Conservation (phyloP, 2,888 invertebrate species). For the Eupithecia tripunctaria region DNA sequence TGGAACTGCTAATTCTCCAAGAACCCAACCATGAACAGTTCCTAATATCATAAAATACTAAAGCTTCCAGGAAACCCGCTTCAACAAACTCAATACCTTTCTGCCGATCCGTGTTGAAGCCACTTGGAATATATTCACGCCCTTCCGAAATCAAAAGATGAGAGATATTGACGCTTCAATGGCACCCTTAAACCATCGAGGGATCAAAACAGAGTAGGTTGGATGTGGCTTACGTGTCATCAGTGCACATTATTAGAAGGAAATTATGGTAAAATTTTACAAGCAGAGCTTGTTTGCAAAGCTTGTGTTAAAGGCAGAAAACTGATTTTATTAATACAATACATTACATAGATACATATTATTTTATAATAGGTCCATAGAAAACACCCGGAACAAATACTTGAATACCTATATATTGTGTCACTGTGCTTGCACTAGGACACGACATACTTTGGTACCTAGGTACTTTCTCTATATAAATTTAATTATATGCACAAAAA, state of each 20-base stretch:
- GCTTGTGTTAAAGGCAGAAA: too few relatives aligned
- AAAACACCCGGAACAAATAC: too few relatives aligned
- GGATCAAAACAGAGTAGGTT: not conserved
- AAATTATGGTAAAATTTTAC: not conserved
- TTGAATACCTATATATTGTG: too few relatives aligned
- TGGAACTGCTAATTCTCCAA: not conserved
- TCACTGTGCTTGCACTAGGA: too few relatives aligned
- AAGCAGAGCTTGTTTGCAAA: too few relatives aligned
- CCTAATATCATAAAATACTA: not conserved
- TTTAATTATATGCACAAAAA: too few relatives aligned
- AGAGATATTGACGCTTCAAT: slow-evolving; percentile 14
- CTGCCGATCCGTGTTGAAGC: slow-evolving; percentile 16
- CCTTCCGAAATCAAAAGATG: slow-evolving; percentile 3
- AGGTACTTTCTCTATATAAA: too few relatives aligned
- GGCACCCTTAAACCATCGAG: slow-evolving; percentile 12
- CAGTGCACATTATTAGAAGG: not conserved
- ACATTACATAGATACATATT: too few relatives aligned
- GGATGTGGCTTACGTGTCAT: not conserved
- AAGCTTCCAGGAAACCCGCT: not conserved
- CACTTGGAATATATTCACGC: slow-evolving; percentile 9
- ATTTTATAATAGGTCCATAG: too few relatives aligned
- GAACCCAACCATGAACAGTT: not conserved
- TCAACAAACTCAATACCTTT: slow-evolving; percentile 12
- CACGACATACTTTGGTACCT: too few relatives aligned
- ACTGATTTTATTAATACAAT: too few relatives aligned